Conservation (phyloP, 1,140 invertebrate species). For the Mya arenaria region DNA sequence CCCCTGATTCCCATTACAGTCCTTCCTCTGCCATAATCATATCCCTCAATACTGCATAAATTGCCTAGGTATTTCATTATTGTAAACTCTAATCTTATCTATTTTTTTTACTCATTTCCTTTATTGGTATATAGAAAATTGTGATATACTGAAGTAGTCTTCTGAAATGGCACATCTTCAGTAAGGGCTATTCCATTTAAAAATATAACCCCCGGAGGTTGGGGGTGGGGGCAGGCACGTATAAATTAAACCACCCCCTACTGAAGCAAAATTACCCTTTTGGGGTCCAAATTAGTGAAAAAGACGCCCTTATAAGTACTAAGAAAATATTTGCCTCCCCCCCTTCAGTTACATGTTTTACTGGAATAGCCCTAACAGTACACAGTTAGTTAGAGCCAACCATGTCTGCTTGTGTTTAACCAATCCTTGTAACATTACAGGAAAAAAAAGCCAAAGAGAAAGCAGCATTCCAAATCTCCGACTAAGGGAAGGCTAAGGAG, state of each 20-base stretch:
- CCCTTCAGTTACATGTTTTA: neutral
- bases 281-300: neutral
- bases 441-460: constrained; percentile 66
- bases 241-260: neutral
- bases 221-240: too few species aligned
- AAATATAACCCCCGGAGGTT: too few species aligned
- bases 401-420: neutral
- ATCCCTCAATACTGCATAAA: too few species aligned
- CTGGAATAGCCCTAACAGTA: neutral
- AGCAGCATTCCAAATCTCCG: constrained; percentile 49
- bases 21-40: too few species aligned
- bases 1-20: too few species aligned
- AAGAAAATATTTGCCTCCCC: neutral
- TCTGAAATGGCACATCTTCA: too few species aligned
- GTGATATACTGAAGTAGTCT: too few species aligned
- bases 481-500: constrained; percentile 42
- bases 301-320: neutral
- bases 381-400: neutral
- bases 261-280: neutral
- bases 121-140: too few species aligned
- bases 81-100: too few species aligned
- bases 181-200: too few species aligned
- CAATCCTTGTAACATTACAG: constrained; percentile 43
- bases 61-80: too few species aligned
- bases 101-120: too few species aligned